Evolutionary conservation across 2,797 vertebrate species (phyloP), one percentile per base, ranked within the genome.

Genomic region (Uromys caudimaculatus): DNA sequence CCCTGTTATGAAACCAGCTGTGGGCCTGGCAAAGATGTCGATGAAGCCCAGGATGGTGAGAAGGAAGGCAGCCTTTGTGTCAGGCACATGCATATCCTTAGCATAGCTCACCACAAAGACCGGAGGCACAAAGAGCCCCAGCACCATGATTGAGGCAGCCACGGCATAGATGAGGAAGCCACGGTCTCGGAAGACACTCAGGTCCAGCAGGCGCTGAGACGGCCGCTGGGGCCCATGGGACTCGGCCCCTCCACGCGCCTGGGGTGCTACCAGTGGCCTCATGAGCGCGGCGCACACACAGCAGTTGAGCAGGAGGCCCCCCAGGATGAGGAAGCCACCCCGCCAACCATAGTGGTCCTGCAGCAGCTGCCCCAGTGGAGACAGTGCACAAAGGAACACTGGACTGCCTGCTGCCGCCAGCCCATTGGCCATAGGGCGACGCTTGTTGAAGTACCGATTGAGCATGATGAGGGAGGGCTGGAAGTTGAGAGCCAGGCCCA

Each of bases 401-500:
- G 99, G 99, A 89, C 99, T 99, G 32, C 99, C 99, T 0, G 99
- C 99, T 0, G 99, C 99, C 0, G 99, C 99, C 0, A 99, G 98
- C 10, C 99, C 99, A 0, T 99, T 99, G 94, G 99, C 99, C 92
- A 99, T 95, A 24, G 99, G 99, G 1, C 99, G 99, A 83, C 99
- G 99, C 98, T 99, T 98, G 93, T 91, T 99, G 97, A 99, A 99
- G 98, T 99, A 99, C 24, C 99, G 98, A 97, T 99, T 99, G 89
- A 99, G 98, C 99, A 99, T 99, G 96, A 99, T 99, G 83, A 99
- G 99, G 0, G 99, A 99, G 3, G 99, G 99, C 98, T 99, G 99
- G 97, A 99, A 99, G 98, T 99, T 99, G 94, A 99, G 98, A 0
- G 99, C 99, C 97, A 99, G 97, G 29, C 99, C 99, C 98, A 99